These are phyloP conservation scores for Whitmania pigra DNA, from an alignment of 1,140 invertebrate genomes.

Conservation along the genomic window DNA sequence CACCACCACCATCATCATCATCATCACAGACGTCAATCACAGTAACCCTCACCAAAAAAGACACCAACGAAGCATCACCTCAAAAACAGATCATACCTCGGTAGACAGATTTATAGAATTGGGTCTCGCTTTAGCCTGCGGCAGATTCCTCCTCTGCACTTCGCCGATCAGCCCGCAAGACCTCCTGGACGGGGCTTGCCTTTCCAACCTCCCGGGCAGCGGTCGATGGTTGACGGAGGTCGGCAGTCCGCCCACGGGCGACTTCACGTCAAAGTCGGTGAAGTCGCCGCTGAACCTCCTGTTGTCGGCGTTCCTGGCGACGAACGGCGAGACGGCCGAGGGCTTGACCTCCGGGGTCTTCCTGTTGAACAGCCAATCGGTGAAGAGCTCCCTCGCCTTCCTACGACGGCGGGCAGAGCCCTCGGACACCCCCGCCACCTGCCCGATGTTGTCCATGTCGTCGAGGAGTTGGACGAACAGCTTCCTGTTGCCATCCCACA, in stretches of 20 bases:
- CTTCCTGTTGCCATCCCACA: constrained; percentile 15
- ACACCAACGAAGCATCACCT: too few species aligned
- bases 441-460: constrained; percentile 23
- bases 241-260: not conserved
- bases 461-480: constrained; percentile 23
- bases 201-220: constrained; percentile 3
- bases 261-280: constrained; percentile 2
- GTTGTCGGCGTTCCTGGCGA: not conserved
- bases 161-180: not conserved
- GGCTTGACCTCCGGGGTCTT: not conserved
- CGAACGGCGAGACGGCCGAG: not conserved
- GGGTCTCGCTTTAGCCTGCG: not conserved
- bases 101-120: not conserved
- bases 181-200: not conserved
- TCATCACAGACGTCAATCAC: too few species aligned
- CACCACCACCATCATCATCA: too few species aligned
- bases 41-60: too few species aligned
- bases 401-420: constrained; percentile 15
- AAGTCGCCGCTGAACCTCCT: constrained; percentile 1
- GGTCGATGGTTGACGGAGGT: not conserved
- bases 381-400: constrained; percentile 21
- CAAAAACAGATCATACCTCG: not conserved
- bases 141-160: not conserved
- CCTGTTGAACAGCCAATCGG: constrained; percentile 23
- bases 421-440: constrained; percentile 9